Conservation (phyloP, 2,113 vertebrate genomes). For the Alces alces region DNA sequence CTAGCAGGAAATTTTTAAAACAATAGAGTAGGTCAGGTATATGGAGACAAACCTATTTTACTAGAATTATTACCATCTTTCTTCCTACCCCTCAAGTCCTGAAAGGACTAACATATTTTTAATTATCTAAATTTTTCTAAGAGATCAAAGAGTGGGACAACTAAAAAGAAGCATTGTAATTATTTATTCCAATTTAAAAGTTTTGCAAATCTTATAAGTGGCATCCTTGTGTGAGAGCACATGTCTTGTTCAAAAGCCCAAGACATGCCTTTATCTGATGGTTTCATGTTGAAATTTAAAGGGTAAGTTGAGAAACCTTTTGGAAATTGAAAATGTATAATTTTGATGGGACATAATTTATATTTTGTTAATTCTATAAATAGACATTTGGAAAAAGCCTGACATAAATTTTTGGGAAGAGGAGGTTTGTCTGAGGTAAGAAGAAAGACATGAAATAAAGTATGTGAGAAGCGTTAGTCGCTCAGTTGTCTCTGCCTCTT, state of each 20-base stretch:
- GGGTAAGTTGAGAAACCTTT: not conserved
- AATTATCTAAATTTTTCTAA: not conserved
- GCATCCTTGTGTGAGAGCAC: not conserved
- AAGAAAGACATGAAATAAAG: too few relatives aligned
- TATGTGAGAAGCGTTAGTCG: not conserved
- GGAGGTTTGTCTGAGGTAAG: not conserved
- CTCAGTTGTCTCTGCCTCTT: not conserved
- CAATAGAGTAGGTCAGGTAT: not conserved
- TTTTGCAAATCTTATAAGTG: not conserved
- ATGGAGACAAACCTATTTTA: not conserved
- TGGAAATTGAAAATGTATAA: not conserved
- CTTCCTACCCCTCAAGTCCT: not conserved
- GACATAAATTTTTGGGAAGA: not conserved
- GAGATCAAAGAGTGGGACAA: not conserved
- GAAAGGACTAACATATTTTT: not conserved
- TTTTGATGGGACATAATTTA: not conserved
- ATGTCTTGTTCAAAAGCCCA: not conserved
- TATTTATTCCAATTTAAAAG: not conserved
- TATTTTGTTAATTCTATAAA: not conserved
- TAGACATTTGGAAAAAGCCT: not conserved
- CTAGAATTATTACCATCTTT: not conserved
- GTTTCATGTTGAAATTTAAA: not conserved
- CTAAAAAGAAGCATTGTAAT: not conserved
- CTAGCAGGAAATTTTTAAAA: not conserved
- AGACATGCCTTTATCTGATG: not conserved